These are phyloP conservation scores for Hypolimnas misippus DNA, from an alignment of 2,888 invertebrate species.

Conservation along the genomic window DNA sequence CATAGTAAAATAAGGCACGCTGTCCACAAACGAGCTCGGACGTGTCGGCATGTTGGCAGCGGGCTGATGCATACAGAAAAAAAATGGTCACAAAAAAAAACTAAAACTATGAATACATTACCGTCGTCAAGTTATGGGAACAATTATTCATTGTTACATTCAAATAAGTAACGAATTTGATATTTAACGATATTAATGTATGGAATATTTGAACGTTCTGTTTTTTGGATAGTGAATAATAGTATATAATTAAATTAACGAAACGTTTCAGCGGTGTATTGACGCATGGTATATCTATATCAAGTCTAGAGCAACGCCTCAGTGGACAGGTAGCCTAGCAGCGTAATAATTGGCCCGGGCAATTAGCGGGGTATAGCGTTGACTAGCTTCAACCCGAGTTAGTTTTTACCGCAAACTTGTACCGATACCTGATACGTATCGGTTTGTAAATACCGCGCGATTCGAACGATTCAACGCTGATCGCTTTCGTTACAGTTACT, in stretches of 20 bases:
- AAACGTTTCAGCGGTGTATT: constrained; percentile 3
- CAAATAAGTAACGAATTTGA: no score
- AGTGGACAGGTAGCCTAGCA: constrained; percentile 38
- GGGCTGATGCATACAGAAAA: no score
- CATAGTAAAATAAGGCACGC: constrained; percentile 43
- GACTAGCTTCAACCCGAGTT: constrained; percentile 46
- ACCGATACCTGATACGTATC: constrained; percentile 40
- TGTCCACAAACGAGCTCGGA: constrained; percentile 14
- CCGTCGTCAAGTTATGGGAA: no score
- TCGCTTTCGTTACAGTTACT: constrained; percentile 26
- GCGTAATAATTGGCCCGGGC: constrained; percentile 52
- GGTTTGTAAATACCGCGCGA: constrained; percentile 35
- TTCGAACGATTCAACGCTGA: constrained; percentile 37
- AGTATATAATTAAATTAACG: no score
- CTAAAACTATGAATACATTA: no score
- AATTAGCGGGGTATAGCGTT: constrained; percentile 49
- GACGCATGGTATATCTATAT: constrained; percentile 19
- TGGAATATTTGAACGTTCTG: no score
- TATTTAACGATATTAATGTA: no score
- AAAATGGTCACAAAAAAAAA: no score
- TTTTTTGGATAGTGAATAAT: no score
- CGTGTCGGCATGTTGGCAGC: no score
- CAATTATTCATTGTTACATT: no score
- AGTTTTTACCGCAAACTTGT: constrained; percentile 48
- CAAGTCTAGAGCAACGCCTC: constrained; percentile 15